Conservation (phyloP, 1,140 invertebrate species). For the Lepidurus packardi region DNA sequence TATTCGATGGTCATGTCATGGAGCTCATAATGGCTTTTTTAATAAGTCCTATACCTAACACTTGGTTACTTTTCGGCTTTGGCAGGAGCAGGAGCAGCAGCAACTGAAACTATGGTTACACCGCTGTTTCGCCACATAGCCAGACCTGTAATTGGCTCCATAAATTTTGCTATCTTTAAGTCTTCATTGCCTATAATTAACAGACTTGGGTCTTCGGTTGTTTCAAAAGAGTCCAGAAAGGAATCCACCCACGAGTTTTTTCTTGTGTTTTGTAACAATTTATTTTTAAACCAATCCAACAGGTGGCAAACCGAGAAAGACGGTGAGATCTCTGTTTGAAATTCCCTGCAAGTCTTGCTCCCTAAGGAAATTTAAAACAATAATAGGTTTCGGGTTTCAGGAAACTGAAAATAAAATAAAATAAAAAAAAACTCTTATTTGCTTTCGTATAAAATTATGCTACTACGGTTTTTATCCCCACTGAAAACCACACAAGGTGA, state of each 20-base stretch:
- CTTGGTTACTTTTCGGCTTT: not conserved
- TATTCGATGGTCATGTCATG: conserved; percentile 18
- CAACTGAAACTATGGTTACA: not conserved
- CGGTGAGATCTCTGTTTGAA: not conserved
- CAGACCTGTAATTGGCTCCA: conserved; percentile 3
- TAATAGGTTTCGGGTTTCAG: not conserved
- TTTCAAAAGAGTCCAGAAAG: not conserved
- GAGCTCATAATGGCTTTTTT: conserved; percentile 19
- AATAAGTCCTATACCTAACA: not conserved
- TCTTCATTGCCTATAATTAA: conserved; percentile 16
- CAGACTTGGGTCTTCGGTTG: not conserved
- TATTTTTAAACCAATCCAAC: too few relatives aligned
- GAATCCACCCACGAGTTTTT: not conserved
- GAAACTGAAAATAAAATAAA: not conserved
- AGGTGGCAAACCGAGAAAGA: too few relatives aligned
- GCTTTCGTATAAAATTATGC: conserved; percentile 2
- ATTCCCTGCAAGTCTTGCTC: not conserved
- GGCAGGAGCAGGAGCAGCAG: not conserved
- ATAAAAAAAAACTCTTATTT: not conserved
- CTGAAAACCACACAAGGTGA: conserved; percentile 11
- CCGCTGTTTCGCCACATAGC: not conserved
- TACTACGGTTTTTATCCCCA: not conserved
- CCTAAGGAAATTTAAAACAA: not conserved
- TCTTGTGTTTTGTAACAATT: too few relatives aligned
- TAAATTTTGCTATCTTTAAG: not conserved